Evolutionary conservation across 2,113 vertebrate species (phyloP), one percentile per base, ranked within the genome.

Genomic region (Tragelaphus strepsiceros): DNA sequence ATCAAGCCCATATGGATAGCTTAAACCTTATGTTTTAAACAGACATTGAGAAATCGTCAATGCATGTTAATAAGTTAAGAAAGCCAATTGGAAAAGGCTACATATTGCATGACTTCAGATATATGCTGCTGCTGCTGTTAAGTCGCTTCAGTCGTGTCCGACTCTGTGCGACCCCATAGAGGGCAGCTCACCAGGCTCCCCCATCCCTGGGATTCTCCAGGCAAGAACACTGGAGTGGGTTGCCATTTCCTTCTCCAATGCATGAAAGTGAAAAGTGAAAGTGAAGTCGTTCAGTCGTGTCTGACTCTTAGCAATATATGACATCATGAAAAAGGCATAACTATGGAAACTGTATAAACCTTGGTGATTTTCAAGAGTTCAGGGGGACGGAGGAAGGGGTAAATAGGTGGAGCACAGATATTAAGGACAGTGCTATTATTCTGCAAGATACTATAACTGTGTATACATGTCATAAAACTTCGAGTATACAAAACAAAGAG

Each of bases 381-480:
- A 11, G 0, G 9, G 4, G 13, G 13, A 43, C 0, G 0, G 28
- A 35, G 28, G n/a, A n/a, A 59, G 51, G 22, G 15, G 61, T 59
- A 21, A 54, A n/a, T 53, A 32, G 15, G 4, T n/a, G 19, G 14
- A 62, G 22, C 6, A 32, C 30, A 21, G 26, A 56, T 89, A 17
- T 67, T 64, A 67, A 92, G 0, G 59, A 15, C 61, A 88, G 28
- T 95, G 56, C 6, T 64, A 54, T 46, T 46, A 46, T 64, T 95
- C 49, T 30, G 21, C 13, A 39, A 71, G 81, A 61, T 64, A 22
- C 14, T 53, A 1, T 43, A n/a, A n/a, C 51, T 80, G 43, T 74
- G 21, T 26, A 35, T 17, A 53, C 3, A 26, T 35, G 16, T 77
- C n/a, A 74, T 30, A 87, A 74, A 81, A 43, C 6, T 11, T 43